Percentiles rank a stretch among this genome's conserved stretches.
Conservation (phyloP, 1,140 invertebrate genomes). For the Aphelenchoides avenae region DNA sequence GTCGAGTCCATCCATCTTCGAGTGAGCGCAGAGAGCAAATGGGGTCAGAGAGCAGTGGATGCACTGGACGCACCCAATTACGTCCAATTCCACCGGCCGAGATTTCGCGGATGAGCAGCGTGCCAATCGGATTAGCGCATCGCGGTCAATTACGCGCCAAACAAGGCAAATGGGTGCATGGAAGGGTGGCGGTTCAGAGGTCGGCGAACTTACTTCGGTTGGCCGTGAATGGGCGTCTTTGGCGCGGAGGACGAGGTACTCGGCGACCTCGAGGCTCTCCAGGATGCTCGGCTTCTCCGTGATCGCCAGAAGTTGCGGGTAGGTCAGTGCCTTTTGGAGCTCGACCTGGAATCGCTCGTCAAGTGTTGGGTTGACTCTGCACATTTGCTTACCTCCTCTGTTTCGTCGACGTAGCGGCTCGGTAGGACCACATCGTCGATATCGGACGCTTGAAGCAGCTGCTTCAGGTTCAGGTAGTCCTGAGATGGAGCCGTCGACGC, state of each 20-base stretch:
- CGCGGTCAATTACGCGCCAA: too few relatives aligned
- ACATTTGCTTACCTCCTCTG: conserved; percentile 2
- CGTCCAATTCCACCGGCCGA: too few relatives aligned
- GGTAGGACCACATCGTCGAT: conserved; percentile 23
- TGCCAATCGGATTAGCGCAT: too few relatives aligned
- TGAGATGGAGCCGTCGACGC: not conserved
- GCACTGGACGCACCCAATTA: too few relatives aligned
- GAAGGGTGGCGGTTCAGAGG: too few relatives aligned
- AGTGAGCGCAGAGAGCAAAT: too few relatives aligned
- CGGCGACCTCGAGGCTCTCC: conserved; percentile 27
- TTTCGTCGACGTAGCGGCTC: conserved; percentile 18
- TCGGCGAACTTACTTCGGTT: conserved; percentile 40
- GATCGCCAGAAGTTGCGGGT: conserved; percentile 16
- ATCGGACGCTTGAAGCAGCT: conserved; percentile 27
- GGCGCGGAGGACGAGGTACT: conserved; percentile 35
- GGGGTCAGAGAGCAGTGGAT: too few relatives aligned
- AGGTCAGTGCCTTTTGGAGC: conserved; percentile 28
- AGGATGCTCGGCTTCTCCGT: conserved; percentile 20
- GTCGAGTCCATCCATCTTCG: too few relatives aligned
- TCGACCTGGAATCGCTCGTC: conserved; percentile 7
- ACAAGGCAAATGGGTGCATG: too few relatives aligned
- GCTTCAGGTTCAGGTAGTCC: conserved; percentile 26
- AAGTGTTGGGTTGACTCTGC: not conserved
- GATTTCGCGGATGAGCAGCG: too few relatives aligned
- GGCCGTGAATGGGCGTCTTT: conserved; percentile 39